Evolutionary conservation across 2,888 invertebrate species (phyloP).

Genomic region (Synergus itoensis): DNA sequence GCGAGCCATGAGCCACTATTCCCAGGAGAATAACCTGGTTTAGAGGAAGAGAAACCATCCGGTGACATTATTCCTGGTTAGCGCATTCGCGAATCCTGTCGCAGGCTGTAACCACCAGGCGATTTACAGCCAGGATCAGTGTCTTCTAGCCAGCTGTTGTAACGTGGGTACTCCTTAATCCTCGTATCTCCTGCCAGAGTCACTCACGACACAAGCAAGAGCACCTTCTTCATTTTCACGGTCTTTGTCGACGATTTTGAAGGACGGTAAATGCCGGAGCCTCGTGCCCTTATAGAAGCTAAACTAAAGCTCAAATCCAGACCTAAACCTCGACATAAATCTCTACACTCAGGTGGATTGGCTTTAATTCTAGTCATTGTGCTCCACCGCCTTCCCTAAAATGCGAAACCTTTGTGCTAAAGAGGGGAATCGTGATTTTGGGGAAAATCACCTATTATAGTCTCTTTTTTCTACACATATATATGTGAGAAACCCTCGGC

Average conservation of each 20-base stretch:
- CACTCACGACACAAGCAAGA: neutral
- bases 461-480: neutral
- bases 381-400: neutral
- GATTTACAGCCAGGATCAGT: constrained; percentile 46
- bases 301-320: neutral
- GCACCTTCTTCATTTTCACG: neutral
- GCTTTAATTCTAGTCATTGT: neutral
- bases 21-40: constrained; percentile 2
- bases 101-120: constrained; percentile 56
- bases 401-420: neutral
- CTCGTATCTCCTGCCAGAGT: constrained; percentile 54
- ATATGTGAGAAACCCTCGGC: neutral
- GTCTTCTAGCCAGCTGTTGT: constrained; percentile 49
- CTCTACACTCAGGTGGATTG: neutral
- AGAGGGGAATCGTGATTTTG: neutral
- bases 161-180: constrained; percentile 62
- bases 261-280: neutral
- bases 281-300: neutral
- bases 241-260: neutral
- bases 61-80: constrained; percentile 63
- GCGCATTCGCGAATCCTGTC: constrained; percentile 61
- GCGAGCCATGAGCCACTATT: constrained; percentile 30
- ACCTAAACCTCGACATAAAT: neutral
- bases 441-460: neutral
- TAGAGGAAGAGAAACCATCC: constrained; percentile 45